Percentiles rank a stretch among this genome's conserved stretches.
These are phyloP conservation scores for Sphenodon punctatus DNA, from an alignment of 2,797 vertebrate genomes.

Conservation along the genomic window DNA sequence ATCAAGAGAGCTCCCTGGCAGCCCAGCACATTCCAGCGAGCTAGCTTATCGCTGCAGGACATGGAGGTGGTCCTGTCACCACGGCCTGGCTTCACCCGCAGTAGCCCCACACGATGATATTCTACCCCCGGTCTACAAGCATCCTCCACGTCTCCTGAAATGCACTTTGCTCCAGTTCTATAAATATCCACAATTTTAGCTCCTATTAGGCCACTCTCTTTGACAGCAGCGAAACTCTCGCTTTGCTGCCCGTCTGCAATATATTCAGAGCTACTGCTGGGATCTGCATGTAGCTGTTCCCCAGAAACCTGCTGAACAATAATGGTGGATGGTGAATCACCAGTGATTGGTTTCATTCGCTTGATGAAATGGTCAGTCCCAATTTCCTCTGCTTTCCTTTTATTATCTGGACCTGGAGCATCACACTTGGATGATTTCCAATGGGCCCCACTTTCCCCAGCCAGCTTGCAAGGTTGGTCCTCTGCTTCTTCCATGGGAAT, in stretches of 20 bases:
- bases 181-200: conserved; percentile 76
- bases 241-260: not conserved
- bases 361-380: conserved; percentile 20
- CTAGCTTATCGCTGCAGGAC: conserved; percentile 95
- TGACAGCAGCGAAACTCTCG: not conserved
- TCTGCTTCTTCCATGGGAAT: conserved; percentile 80
- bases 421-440: not conserved
- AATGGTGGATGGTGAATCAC: not conserved
- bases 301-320: not conserved
- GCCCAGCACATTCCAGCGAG: conserved; percentile 90
- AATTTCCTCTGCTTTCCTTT: conserved; percentile 64
- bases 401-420: conserved; percentile 30
- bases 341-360: conserved; percentile 40
- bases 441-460: conserved; percentile 12
- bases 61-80: conserved; percentile 90
- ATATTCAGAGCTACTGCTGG: not conserved
- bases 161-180: conserved; percentile 93
- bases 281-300: not conserved
- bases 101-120: conserved; percentile 84
- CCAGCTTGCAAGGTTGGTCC: conserved; percentile 73
- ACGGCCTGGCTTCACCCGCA: conserved; percentile 92
- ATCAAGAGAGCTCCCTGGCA: conserved; percentile 93
- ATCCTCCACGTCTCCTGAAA: conserved; percentile 81
- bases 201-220: not conserved
- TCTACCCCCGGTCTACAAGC: conserved; percentile 72